These are phyloP conservation scores for Atta texana DNA, from an alignment of 1,140 invertebrate genomes.

Conservation along the genomic window DNA sequence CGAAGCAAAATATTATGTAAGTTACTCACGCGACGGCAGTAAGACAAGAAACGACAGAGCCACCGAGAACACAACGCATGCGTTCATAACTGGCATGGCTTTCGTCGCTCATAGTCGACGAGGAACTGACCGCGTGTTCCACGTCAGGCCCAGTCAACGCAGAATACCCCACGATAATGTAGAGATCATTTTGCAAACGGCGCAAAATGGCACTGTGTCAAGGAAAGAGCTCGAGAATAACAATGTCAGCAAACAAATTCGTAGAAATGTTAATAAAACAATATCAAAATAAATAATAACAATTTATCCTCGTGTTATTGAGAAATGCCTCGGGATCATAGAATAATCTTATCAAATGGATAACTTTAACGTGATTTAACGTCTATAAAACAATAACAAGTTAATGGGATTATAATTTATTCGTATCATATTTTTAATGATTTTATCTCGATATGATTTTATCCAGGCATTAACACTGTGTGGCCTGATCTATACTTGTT, in stretches of 20 bases:
- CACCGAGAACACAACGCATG: conserved; percentile 32
- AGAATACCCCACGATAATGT: conserved; percentile 42
- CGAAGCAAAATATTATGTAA: conserved; percentile 53
- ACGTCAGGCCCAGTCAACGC: background rate
- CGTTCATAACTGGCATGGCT: conserved; percentile 50
- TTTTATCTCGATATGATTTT: background rate
- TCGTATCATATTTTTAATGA: background rate
- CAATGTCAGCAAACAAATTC: background rate
- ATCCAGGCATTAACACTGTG: background rate
- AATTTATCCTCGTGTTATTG: background rate
- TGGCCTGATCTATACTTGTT: background rate
- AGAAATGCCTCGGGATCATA: background rate
- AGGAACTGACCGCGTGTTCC: conserved; percentile 33
- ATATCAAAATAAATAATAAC: background rate
- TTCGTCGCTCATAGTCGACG: conserved; percentile 20
- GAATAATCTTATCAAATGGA: background rate
- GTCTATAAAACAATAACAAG: background rate
- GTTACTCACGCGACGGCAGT: conserved; percentile 68
- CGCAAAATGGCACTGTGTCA: background rate
- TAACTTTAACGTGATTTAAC: background rate
- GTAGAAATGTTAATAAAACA: background rate
- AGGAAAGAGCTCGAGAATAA: background rate
- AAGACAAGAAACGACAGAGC: conserved; percentile 42
- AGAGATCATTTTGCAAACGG: conserved; percentile 16
- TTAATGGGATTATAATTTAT: background rate